Evolutionary conservation across 1,140 invertebrate species (phyloP).

Genomic region (Hestina assimilis): DNA sequence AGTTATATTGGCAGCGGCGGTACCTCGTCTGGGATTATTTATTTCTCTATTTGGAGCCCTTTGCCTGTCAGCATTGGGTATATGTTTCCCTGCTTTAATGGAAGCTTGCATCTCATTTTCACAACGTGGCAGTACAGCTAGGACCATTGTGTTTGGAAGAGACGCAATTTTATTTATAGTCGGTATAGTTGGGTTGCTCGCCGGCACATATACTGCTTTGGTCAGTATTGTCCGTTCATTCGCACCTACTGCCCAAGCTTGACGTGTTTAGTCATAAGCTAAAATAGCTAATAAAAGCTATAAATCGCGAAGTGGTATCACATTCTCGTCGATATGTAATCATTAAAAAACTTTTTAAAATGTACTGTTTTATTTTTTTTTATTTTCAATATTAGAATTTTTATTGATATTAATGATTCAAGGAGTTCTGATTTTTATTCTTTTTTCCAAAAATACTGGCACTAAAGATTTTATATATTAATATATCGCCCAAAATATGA

Average conservation of each 20-base stretch:
- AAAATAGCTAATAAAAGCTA: neutral
- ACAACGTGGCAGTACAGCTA: constrained; percentile 55
- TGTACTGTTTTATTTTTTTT: neutral
- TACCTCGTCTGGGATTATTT: constrained; percentile 91
- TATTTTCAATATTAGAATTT: neutral
- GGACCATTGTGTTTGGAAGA: constrained; percentile 74
- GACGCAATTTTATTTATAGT: constrained; percentile 82
- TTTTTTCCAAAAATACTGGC: no score
- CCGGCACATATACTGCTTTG: constrained; percentile 85
- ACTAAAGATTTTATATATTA: no score
- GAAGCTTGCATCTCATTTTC: constrained; percentile 79
- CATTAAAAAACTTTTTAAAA: neutral
- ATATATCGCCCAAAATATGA: no score
- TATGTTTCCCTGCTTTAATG: constrained; percentile 94
- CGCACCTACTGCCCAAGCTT: constrained; percentile 16
- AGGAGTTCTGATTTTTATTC: neutral
- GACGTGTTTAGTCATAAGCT: neutral
- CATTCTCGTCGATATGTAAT: neutral
- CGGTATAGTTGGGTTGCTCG: constrained; percentile 83
- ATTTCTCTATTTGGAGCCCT: constrained; percentile 94
- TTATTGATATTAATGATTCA: neutral
- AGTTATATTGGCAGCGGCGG: constrained; percentile 87
- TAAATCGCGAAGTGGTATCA: neutral
- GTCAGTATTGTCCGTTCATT: constrained; percentile 79
- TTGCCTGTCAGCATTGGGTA: constrained; percentile 90